Base-by-base conservation (phyloP, 2,113 vertebrate genomes). In the Gobiocypris rarus region DNA sequence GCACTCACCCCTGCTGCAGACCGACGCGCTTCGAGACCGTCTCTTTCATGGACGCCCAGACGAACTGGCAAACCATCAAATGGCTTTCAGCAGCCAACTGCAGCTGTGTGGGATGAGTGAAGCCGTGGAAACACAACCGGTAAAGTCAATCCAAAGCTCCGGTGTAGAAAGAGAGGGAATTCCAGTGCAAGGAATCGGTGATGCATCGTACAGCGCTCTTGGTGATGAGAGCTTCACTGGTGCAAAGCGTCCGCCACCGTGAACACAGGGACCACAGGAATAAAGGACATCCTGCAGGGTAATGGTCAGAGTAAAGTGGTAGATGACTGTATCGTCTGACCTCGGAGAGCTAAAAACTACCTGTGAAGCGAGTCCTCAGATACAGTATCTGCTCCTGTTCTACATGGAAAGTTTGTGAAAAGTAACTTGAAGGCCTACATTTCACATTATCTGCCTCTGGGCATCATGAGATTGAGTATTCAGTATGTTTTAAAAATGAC, bases 41-140 rank as follows among this genome's bases (percentile, higher is more conserved):
- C 86, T 94, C 96, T 83, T 98, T 98, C 92, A 97, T 98, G 96
- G 96, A 98, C 8, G 89, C 94, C 31, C 93, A 94, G 88, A 96
- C 96, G 85, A 94, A 91, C 0, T 98, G 97, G 97, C 93, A 94
- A 89, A 97, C 95, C 0, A 95, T 97, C 86, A 93, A 93, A 67
- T 93, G 92, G 88, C 94, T 97, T 52, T 97, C 96, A 0, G 97
- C 97, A 0, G 96, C 95, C 1, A 95, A 95, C 88, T 98, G 97
- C 90, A 96, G 93, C 86, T 98, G 97, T 85, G 90, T 97, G 50
- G 95, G 95, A 77, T 98, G 95, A 97, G 14, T 14, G 54, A 22
- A 5, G 3, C 13, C 19, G 38, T 38, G 59, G 52, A 45, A 14
- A 26, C 45, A 67, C 22, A 45, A 28, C 81, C 45, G 61, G 81